Percentiles rank a stretch among this genome's conserved stretches.
Conservation (phyloP, 2,888 invertebrate genomes). For the Stenoptilia bipunctidactyla region DNA sequence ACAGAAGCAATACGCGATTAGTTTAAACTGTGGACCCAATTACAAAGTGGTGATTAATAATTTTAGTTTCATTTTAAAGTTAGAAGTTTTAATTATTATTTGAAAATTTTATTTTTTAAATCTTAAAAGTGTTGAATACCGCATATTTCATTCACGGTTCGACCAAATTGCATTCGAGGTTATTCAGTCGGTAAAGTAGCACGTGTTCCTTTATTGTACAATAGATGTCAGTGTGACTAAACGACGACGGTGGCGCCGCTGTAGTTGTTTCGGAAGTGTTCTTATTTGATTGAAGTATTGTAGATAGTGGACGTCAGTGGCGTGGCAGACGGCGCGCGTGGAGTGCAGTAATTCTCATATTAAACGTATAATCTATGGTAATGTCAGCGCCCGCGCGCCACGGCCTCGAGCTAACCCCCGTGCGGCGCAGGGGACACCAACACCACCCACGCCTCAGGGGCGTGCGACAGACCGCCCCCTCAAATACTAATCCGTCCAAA, state of each 20-base stretch:
- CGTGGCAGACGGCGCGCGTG: conserved; percentile 56
- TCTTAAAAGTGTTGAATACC: no score
- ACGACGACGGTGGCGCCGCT: conserved; percentile 54
- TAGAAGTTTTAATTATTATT: no score
- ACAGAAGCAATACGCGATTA: conserved; percentile 32
- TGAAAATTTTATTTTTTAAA: no score
- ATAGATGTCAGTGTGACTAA: conserved; percentile 44
- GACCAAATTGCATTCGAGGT: no score
- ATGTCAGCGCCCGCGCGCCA: conserved; percentile 73
- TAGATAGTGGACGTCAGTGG: conserved; percentile 67
- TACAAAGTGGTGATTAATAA: no score
- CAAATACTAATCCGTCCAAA: conserved; percentile 51
- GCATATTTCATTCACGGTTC: no score
- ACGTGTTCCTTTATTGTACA: conserved; percentile 42
- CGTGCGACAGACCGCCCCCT: conserved; percentile 66
- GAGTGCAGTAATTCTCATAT: conserved; percentile 64
- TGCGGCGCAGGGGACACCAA: conserved; percentile 79
- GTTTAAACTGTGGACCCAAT: neutral
- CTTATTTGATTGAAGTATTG: conserved; percentile 54
- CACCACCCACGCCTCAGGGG: conserved; percentile 80
- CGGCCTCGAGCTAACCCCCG: conserved; percentile 71
- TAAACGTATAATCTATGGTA: no score
- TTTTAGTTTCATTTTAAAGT: no score
- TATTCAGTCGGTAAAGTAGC: conserved; percentile 22
- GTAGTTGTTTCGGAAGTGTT: conserved; percentile 13